Conservation (phyloP, 2,888 invertebrate species). For the Pseudolycoriella hygida region DNA sequence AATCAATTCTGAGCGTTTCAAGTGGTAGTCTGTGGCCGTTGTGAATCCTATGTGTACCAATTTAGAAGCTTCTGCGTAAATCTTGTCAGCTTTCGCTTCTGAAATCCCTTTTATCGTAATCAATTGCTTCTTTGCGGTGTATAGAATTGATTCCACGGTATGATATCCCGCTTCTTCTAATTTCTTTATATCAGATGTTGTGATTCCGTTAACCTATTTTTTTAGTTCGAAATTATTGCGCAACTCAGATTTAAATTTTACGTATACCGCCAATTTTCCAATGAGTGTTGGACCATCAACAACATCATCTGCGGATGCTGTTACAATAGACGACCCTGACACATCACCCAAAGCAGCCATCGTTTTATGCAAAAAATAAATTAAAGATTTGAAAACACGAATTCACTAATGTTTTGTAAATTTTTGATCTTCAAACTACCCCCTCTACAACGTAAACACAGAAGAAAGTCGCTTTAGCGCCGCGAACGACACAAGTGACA, state of each 20-base stretch:
- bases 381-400: too few relatives aligned
- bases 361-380: too few relatives aligned
- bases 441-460: too few relatives aligned
- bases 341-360: too few relatives aligned
- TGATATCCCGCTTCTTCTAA: conserved; percentile 83
- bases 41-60: conserved; percentile 96
- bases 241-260: too few relatives aligned
- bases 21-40: conserved; percentile 90
- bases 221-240: too few relatives aligned
- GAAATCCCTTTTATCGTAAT: conserved; percentile 86
- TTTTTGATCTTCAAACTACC: too few relatives aligned
- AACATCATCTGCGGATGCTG: not conserved
- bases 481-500: too few relatives aligned
- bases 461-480: too few relatives aligned
- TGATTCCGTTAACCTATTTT: conserved; percentile 73
- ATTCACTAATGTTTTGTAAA: too few relatives aligned
- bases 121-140: conserved; percentile 81
- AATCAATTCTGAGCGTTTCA: conserved; percentile 88
- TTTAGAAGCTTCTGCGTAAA: conserved; percentile 77
- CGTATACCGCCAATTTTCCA: too few relatives aligned
- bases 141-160: conserved; percentile 91
- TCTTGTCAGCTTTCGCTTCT: conserved; percentile 93
- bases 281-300: not conserved
- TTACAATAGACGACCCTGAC: too few relatives aligned
- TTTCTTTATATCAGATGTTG: conserved; percentile 79